Evolutionary conservation across 2,888 invertebrate genomes (phyloP), one percentile per base, ranked within the genome.

Genomic region (Carcina quercana): DNA sequence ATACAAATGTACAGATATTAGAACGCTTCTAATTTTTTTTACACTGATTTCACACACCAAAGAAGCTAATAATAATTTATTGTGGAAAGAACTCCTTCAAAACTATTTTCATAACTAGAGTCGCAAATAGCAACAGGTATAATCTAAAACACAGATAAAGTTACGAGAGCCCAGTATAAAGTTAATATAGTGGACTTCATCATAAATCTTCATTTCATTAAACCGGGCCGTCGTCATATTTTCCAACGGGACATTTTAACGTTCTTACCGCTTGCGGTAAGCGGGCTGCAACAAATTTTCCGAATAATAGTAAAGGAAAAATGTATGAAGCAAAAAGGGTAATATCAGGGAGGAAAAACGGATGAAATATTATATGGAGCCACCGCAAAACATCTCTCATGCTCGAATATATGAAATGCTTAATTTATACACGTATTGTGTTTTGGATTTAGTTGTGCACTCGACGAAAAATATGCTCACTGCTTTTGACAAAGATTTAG

Each of bases 141-240:
- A n/a, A n/a, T n/a, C n/a, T n/a, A n/a, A 28, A 41, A 30, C 31
- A 29, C n/a, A 33, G 17, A 36, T 34, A 10, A 37, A 37, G 28
- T 25, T 15, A 21, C 34, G 14, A 29, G 10, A 30, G 29, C 25
- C 14, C 15, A 32, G 25, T 30, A 34, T 34, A 34, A 34, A 27
- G 34, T 25, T 34, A 28, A 31, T 50, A 56, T 62, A 67, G 66
- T 67, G 64, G 59, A 62, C 47, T 51, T 49, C 45, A 47, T 65
- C n/a, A 71, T 76, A 75, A 74, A 75, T 78, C 71, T 72, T 74
- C 65, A 71, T 76, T 75, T 71, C 55, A 50, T 56, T 64, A 66
- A 69, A 63, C 59, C 66, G 48, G 47, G 53, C 54, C 53, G 63
- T 55, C 59, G 65, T 71, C 69, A 71, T 78, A 75, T 72, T 73